Conservation (phyloP, 1,140 invertebrate genomes). For the Eriosoma lanigerum region DNA sequence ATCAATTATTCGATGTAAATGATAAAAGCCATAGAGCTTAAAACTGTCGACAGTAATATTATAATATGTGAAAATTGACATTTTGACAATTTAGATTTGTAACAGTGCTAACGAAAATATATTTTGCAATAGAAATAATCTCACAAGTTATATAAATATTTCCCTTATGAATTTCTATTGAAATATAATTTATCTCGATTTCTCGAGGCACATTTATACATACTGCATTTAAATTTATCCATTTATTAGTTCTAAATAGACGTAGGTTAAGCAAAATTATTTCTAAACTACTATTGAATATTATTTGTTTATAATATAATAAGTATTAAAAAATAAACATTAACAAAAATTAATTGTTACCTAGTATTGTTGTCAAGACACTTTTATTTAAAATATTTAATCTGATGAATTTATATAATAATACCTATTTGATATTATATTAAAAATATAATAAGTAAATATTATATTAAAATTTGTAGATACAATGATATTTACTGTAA, state of each 20-base stretch:
- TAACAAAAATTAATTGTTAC: too few relatives aligned
- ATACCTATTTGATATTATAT: too few relatives aligned
- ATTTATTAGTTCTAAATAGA: neutral
- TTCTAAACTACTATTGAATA: too few relatives aligned
- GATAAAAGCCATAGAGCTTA: neutral
- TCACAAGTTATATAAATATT: neutral
- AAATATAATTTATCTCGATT: neutral
- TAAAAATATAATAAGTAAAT: too few relatives aligned
- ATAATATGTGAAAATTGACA: neutral
- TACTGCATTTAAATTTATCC: conserved; percentile 18
- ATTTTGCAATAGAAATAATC: neutral
- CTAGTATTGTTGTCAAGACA: too few relatives aligned
- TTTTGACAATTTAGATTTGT: neutral
- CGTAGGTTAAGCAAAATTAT: conserved; percentile 1
- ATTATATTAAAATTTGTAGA: too few relatives aligned
- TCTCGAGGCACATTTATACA: neutral
- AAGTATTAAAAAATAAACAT: too few relatives aligned
- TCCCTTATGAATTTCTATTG: neutral
- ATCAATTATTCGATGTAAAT: neutral
- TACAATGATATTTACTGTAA: too few relatives aligned
- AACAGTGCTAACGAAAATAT: neutral
- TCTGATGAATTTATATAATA: too few relatives aligned
- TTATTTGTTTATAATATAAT: too few relatives aligned
- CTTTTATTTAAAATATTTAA: too few relatives aligned
- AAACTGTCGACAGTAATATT: neutral